phyloP scores from a whole-genome alignment of 2,888 invertebrate species.

The Tortricodes alternella region DNA sequence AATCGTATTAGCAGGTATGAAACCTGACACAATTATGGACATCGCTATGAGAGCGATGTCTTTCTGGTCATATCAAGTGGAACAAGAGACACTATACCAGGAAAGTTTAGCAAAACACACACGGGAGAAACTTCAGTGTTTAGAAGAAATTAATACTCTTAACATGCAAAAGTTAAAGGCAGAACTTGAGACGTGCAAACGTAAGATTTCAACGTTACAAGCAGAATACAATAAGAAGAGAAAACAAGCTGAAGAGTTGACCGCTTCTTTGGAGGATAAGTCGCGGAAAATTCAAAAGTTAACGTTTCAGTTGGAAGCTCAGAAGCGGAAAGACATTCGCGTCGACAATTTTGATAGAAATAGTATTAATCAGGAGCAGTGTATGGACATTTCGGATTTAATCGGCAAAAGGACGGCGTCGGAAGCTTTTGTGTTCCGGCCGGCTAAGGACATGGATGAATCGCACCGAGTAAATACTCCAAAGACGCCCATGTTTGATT shows the following conservation, averaged over 20 bases:
- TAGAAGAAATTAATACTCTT: constrained; percentile 72
- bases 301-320: constrained; percentile 69
- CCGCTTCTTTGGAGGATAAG: constrained; percentile 70
- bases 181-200: constrained; percentile 72
- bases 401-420: constrained; percentile 62
- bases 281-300: constrained; percentile 74
- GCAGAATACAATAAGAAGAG: constrained; percentile 69
- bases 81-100: constrained; percentile 77
- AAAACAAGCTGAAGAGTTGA: constrained; percentile 71
- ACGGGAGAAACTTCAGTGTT: constrained; percentile 69
- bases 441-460: constrained; percentile 60
- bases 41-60: constrained; percentile 81
- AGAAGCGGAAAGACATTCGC: constrained; percentile 67
- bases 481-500: constrained; percentile 72
- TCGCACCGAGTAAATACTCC: constrained; percentile 62
- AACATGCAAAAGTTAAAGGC: constrained; percentile 75
- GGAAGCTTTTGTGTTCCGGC: constrained; percentile 68
- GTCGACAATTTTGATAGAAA: constrained; percentile 51
- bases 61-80: constrained; percentile 80
- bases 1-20: constrained; percentile 78
- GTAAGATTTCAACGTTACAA: constrained; percentile 70
- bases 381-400: constrained; percentile 71
- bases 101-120: constrained; percentile 74
- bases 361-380: constrained; percentile 56
- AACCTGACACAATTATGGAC: constrained; percentile 80